Percentiles rank a stretch among this genome's conserved stretches.
Conservation (phyloP, 2,888 invertebrate genomes). For the Orchestes rusci region DNA sequence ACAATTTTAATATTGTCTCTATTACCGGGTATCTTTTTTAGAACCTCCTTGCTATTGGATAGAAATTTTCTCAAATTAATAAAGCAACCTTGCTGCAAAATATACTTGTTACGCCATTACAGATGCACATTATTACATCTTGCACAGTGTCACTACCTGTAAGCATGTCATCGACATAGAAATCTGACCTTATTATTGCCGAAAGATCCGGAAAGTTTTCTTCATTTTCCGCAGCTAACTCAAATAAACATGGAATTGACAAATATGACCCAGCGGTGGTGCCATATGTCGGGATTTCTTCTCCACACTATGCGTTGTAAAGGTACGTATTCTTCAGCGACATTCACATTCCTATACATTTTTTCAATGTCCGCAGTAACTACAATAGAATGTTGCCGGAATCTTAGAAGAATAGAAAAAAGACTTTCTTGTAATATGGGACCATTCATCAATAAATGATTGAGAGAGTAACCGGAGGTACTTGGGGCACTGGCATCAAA, state of each 20-base stretch:
- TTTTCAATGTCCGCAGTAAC: conserved; percentile 10
- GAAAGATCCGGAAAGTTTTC: background rate
- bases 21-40: background rate
- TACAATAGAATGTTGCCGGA: background rate
- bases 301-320: conserved; percentile 3
- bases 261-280: conserved; percentile 18
- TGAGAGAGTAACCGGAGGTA: background rate
- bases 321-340: background rate
- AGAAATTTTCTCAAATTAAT: conserved; percentile 2
- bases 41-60: background rate
- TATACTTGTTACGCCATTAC: background rate
- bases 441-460: conserved; percentile 4
- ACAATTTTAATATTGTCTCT: background rate
- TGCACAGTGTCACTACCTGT: conserved; percentile 1
- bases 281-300: conserved; percentile 11
- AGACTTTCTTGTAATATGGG: conserved; percentile 12
- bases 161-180: conserved; percentile 5
- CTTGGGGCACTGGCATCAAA: background rate
- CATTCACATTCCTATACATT: conserved; percentile 12
- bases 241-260: conserved; percentile 11
- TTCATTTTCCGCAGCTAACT: conserved; percentile 2
- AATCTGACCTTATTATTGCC: conserved; percentile 2
- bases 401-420: conserved; percentile 3
- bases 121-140: background rate
- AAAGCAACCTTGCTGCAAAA: background rate